Evolutionary conservation across 2,888 invertebrate species (phyloP).

Genomic region (Tethea ocularis): DNA sequence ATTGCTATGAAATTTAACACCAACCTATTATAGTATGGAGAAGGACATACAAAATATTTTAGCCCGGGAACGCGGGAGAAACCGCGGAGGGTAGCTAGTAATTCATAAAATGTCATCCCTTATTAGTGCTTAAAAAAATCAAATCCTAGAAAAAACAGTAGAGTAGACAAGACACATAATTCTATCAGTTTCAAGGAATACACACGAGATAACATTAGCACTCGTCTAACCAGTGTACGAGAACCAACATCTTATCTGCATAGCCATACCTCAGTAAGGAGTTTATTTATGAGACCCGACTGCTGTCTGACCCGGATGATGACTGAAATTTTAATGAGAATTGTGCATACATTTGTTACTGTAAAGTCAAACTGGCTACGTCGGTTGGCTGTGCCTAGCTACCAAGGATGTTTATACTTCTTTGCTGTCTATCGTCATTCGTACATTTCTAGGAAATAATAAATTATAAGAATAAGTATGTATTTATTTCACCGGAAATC

Average conservation of each 20-base stretch:
- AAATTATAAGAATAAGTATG: not conserved
- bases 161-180: not conserved
- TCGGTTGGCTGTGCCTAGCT: not conserved
- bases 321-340: constrained; percentile 10
- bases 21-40: too few species aligned
- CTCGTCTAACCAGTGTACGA: constrained; percentile 5
- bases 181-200: constrained; percentile 7
- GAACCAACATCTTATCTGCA: constrained; percentile 2
- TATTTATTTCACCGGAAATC: not conserved
- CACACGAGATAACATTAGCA: not conserved
- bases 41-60: too few species aligned
- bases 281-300: constrained; percentile 7
- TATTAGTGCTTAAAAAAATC: not conserved
- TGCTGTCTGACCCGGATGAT: constrained; percentile 8
- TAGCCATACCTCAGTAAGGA: constrained; percentile 1
- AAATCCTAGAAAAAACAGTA: not conserved
- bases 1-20: too few species aligned
- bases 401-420: not conserved
- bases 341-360: constrained; percentile 2
- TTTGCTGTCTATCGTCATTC: not conserved
- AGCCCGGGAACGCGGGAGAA: too few species aligned
- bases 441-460: not conserved
- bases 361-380: not conserved
- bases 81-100: too few species aligned
- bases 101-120: too few species aligned